Base-by-base conservation (phyloP, 2,113 vertebrate genomes). In the Poeciliopsis occidentalis region DNA sequence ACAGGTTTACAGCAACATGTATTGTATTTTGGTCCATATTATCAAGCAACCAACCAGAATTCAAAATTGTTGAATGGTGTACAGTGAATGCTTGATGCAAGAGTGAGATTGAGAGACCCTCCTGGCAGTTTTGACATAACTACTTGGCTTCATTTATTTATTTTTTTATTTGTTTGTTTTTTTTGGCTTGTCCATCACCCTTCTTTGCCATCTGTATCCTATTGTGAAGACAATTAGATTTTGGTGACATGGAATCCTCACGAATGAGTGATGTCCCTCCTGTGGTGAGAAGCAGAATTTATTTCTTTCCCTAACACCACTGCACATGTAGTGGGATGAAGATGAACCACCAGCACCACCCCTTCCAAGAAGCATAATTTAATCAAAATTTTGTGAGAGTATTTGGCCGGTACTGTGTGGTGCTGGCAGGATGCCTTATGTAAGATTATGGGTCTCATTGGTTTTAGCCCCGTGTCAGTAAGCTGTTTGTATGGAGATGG, bases 401-500 rank as follows among this genome's bases (percentile, higher is more conserved):
- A 73, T 85, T 85, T 81, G 80, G 82, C 75, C 76, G 32, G 67
- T 71, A 71, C 34, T 70, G 82, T 75, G 77, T 22, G 57, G 73
- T 44, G 82, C 78, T 89, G 80, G 79, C 69, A 19, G 84, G 74
- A 31, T 0, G 57, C 71, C 81, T 73, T 8, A 39, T 84, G 84
- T 80, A 82, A 87, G 87, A 91, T 88, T 83, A 85, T 91, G 81
- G 74, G 82, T 91, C 87, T 92, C 88, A 86, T 93, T 74, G 65
- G 78, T 89, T 90, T 89, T 82, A 87, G 75, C 76, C 78, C 76
- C 65, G 81, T 83, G 85, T 86, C 75, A 81, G 87, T 94, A 92
- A 92, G 94, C 87, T 91, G 90, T 89, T 90, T 88, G 84, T 86
- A 84, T 77, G 72, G 73, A 78, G 78, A 84, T 78, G 89, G 85